phyloP scores from a whole-genome alignment of 2,888 invertebrate genomes.

The Microctonus hyperodae region DNA sequence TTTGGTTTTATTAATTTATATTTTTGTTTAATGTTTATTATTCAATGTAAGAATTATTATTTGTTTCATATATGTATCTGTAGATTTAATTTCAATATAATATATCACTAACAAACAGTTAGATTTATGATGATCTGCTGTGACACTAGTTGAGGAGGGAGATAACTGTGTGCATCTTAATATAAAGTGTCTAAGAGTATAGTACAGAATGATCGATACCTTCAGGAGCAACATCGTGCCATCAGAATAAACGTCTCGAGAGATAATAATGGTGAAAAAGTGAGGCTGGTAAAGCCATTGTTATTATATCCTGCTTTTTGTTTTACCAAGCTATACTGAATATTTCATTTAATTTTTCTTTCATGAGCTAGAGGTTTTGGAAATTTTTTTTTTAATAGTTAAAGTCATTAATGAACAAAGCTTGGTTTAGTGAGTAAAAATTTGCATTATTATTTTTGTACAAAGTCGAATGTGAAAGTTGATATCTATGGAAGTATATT shows the following conservation, averaged over 20 bases:
- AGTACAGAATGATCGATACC: slow-evolving; percentile 10
- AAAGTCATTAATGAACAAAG: background rate
- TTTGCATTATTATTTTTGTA: too few relatives aligned
- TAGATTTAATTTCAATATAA: background rate
- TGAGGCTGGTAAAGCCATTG: background rate
- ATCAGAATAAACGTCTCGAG: background rate
- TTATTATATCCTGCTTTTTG: too few relatives aligned
- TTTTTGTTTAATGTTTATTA: slow-evolving; percentile 35
- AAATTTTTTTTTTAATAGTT: background rate
- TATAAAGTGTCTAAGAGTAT: too few relatives aligned
- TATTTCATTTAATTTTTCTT: background rate
- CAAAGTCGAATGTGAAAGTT: too few relatives aligned
- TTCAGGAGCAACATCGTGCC: background rate
- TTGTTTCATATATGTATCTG: background rate
- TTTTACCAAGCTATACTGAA: too few relatives aligned
- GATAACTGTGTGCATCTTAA: background rate
- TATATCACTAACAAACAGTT: background rate
- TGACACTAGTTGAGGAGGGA: background rate
- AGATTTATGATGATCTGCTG: background rate
- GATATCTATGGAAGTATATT: too few relatives aligned
- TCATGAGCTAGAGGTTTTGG: too few relatives aligned
- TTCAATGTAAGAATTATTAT: background rate
- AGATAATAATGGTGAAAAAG: background rate
- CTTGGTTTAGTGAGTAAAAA: too few relatives aligned
- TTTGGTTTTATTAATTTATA: slow-evolving; percentile 39